Conservation (phyloP, 2,797 vertebrate species). For the Aeoliscus strigatus region DNA sequence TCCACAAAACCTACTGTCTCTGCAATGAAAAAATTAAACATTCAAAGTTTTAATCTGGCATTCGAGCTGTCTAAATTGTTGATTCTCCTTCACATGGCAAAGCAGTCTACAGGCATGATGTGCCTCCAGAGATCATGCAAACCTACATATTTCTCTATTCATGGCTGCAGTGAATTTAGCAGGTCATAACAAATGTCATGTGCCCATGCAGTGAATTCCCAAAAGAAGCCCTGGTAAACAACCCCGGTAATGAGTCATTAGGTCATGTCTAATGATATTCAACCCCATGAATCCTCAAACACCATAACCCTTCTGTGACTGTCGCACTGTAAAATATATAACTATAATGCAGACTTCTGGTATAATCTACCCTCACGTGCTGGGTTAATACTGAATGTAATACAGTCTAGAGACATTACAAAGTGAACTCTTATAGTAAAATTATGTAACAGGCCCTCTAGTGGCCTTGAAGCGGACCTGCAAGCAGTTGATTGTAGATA, state of each 20-base stretch:
- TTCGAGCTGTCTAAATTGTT: background rate
- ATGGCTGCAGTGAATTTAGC: conserved; percentile 2
- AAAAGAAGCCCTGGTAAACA: no score
- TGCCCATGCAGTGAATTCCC: no score
- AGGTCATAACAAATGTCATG: no score
- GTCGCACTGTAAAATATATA: no score
- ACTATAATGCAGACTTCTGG: no score
- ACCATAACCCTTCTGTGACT: no score
- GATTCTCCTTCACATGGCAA: background rate
- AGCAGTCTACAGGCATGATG: background rate
- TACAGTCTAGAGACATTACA: background rate
- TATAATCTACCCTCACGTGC: no score
- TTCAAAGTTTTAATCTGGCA: background rate
- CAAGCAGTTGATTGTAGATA: background rate
- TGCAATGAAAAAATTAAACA: conserved; percentile 57
- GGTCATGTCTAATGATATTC: no score
- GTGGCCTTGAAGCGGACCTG: conserved; percentile 4
- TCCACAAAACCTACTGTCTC: conserved; percentile 97
- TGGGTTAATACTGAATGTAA: no score
- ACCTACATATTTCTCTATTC: conserved; percentile 1
- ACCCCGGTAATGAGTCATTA: no score
- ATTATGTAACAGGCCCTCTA: conserved; percentile 13
- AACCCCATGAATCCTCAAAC: no score
- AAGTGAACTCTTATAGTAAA: background rate
- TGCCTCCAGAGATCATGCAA: conserved; percentile 1